These are phyloP conservation scores for Monodelphis domestica DNA, from an alignment of 2,797 vertebrate species.

Conservation along the genomic window DNA sequence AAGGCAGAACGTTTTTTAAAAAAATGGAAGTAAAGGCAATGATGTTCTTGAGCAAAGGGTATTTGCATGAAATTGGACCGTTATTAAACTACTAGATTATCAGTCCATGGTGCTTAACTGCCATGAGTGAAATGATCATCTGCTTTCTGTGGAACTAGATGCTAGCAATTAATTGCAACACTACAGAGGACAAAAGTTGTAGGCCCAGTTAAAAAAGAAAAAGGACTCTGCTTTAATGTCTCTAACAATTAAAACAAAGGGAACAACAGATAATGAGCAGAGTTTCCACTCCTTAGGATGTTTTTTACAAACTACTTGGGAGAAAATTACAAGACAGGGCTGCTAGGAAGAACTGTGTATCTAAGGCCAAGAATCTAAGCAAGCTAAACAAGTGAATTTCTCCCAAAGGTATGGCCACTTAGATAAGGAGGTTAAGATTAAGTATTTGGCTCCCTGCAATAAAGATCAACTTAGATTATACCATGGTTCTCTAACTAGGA, in stretches of 20 bases:
- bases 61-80: neutral
- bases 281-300: neutral
- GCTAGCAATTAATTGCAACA: neutral
- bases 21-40: neutral
- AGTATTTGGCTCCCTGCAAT: fast-evolving
- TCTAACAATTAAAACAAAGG: neutral
- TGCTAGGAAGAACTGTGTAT: fast-evolving
- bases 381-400: fast-evolving
- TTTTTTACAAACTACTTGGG: neutral
- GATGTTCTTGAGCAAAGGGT: neutral
- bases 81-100: neutral
- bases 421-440: neutral
- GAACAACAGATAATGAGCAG: neutral
- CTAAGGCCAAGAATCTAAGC: fast-evolving
- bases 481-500: neutral
- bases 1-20: neutral
- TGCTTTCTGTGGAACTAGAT: neutral
- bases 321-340: fast-evolving
- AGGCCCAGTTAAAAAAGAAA: neutral
- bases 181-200: fast-evolving
- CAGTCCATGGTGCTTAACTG: neutral
- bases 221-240: fast-evolving
- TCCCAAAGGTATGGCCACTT: neutral
- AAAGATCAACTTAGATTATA: fast-evolving
- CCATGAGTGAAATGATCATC: neutral